Percentiles rank a stretch among this genome's conserved stretches.
Evolutionary conservation across 1,140 invertebrate genomes (phyloP).

Genomic region (Parapsyche elsis): DNA sequence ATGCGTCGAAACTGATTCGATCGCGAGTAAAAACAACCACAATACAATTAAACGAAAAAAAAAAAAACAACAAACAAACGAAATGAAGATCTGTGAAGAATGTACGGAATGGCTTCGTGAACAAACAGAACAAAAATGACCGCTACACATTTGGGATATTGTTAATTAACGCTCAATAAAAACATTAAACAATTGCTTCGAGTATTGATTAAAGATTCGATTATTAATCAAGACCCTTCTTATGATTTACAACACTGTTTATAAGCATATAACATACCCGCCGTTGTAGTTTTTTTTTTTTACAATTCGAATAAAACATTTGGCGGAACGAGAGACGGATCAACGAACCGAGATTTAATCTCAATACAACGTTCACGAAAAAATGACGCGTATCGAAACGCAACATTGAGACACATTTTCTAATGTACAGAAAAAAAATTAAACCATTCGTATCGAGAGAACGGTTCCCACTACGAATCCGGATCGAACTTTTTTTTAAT

Average conservation of each 20-base stretch:
- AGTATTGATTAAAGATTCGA: conserved; percentile 21
- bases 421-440: no score
- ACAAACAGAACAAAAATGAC: not conserved
- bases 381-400: conserved; percentile 19
- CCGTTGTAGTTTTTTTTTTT: not conserved
- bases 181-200: conserved; percentile 7
- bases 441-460: no score
- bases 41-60: not conserved
- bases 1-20: not conserved
- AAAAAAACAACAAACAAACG: no score
- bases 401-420: conserved; percentile 19
- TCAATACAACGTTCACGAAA: not conserved
- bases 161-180: conserved; percentile 11
- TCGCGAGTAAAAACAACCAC: not conserved
- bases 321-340: not conserved
- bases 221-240: not conserved
- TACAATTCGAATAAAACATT: not conserved
- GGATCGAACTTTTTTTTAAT: conserved; percentile 40
- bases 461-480: not conserved
- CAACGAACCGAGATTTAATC: not conserved
- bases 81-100: not conserved
- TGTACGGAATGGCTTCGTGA: not conserved
- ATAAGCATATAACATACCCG: no score
- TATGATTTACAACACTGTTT: not conserved
- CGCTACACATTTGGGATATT: not conserved